Base-by-base conservation (phyloP, 2,888 invertebrate species). In the Athripsodes cinereus region DNA sequence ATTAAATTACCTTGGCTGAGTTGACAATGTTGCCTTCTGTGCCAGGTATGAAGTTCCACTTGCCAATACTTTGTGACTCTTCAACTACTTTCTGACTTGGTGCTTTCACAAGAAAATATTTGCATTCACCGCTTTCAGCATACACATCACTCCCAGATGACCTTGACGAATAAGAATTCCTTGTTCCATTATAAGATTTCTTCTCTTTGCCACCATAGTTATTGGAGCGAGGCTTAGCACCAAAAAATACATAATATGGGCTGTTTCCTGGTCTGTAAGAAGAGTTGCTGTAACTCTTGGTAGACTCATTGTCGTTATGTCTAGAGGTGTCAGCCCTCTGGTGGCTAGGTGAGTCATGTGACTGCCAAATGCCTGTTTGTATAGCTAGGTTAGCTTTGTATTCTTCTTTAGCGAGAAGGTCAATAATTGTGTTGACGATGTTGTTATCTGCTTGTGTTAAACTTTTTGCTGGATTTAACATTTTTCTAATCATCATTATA, bases 371-470 rank as follows among this genome's bases (percentile, higher is more conserved):
- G 0, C 89, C 89, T 5, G 79, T 73, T 0, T 90, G 90, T 67
- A 88, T 86, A 55, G 79, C 81, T 3, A 91, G 71, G 0, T 86
- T 86, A 10, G 84, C 78, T 8, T 82, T 81, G 64, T 82, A 81
- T 67, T 92, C 92, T 68, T 90, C 90, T 1, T 82, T 81, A 8
- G 83, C 83, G 49, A 92, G 71, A 0, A 90, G 82, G 58, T 80
- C 79, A 0, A 86, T 84, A 0, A 89, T 77, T 0, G 86, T 80
- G 61, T 79, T 80, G 0, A 90, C 72, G 2, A 89, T 83, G 65
- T 82, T 82, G 67, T 88, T 88, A 70, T 90, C 90, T 18, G 79
- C 69, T 1, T 75, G 76, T 10, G 80, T 75, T 73, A 79, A 79
- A 0, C 77, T 73, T 66, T 81, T 80, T 5, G 77, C 76, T 0